These are phyloP conservation scores for Machaerirhynchus nigripectus DNA, from an alignment of 2,113 vertebrate genomes.

Conservation along the genomic window DNA sequence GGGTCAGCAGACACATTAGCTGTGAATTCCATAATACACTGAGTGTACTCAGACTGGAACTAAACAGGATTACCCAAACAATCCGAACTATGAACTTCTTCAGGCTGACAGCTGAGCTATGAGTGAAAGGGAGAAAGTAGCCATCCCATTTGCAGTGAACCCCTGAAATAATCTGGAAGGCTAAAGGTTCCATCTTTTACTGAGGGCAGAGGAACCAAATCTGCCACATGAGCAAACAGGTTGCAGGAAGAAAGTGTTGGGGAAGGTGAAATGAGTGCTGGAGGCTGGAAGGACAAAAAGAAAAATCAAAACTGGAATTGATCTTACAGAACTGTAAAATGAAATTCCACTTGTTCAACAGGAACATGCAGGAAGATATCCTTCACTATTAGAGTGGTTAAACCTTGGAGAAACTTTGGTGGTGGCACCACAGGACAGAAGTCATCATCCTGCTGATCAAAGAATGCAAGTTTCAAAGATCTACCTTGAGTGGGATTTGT, in stretches of 20 bases:
- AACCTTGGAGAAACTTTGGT: not conserved
- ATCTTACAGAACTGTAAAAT: not conserved
- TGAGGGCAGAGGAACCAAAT: not conserved
- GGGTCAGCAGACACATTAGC: not conserved
- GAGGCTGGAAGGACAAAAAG: not conserved
- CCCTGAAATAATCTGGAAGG: not conserved
- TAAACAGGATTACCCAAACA: not conserved
- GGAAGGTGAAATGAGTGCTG: not conserved
- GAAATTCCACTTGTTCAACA: not conserved
- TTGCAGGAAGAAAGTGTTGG: not conserved
- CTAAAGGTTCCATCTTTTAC: not conserved
- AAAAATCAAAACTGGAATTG: not conserved
- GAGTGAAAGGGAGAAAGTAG: accelerated
- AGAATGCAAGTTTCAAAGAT: not conserved
- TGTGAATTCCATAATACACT: not conserved
- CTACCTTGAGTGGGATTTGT: not conserved
- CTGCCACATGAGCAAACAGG: not conserved
- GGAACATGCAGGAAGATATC: not conserved
- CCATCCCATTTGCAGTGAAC: not conserved
- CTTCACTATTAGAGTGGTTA: not conserved
- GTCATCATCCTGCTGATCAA: not conserved
- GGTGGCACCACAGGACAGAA: not conserved
- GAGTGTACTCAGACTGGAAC: not conserved
- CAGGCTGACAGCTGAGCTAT: not conserved
- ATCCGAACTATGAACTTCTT: not conserved